Percentiles rank a stretch among this genome's conserved stretches.
These are phyloP conservation scores for Conopomorpha cramerella DNA, from an alignment of 1,140 invertebrate genomes.

Conservation along the genomic window DNA sequence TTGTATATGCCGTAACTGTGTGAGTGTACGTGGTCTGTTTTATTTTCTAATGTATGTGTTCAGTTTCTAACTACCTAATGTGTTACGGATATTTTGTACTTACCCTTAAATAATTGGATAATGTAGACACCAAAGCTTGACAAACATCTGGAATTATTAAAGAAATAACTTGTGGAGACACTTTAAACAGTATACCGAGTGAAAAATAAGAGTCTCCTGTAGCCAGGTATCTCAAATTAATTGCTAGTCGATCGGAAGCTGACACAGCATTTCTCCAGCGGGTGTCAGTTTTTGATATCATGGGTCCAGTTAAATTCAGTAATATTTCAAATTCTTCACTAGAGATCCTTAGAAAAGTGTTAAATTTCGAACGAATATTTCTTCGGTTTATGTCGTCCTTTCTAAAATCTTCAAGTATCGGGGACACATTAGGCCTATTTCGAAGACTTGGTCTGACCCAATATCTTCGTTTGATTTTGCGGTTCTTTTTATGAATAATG, in stretches of 20 bases:
- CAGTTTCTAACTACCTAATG: neutral
- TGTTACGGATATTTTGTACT: neutral
- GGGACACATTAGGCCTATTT: constrained; percentile 4
- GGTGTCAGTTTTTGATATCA: constrained; percentile 1
- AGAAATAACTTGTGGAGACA: neutral
- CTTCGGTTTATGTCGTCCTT: constrained; percentile 5
- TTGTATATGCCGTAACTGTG: too few relatives aligned
- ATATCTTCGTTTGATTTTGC: constrained; percentile 4
- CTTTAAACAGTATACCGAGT: neutral
- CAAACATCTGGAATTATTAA: constrained; percentile 1
- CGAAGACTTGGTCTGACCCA: constrained; percentile 4
- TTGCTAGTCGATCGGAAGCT: neutral
- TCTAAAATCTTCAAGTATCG: constrained; percentile 4
- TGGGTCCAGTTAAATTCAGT: constrained; percentile 2
- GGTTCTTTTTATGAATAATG: constrained; percentile 2
- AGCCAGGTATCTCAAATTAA: neutral
- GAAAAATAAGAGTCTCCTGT: neutral
- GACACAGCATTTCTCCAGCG: constrained; percentile 1
- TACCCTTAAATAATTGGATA: neutral
- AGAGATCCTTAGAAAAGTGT: constrained; percentile 5
- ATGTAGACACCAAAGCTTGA: neutral
- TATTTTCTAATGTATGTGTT: too few relatives aligned
- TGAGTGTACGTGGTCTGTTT: too few relatives aligned
- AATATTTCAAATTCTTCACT: constrained; percentile 4
- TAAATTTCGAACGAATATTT: constrained; percentile 6